Conservation (phyloP, 2,888 invertebrate genomes). For the Diarsia brunnea region DNA sequence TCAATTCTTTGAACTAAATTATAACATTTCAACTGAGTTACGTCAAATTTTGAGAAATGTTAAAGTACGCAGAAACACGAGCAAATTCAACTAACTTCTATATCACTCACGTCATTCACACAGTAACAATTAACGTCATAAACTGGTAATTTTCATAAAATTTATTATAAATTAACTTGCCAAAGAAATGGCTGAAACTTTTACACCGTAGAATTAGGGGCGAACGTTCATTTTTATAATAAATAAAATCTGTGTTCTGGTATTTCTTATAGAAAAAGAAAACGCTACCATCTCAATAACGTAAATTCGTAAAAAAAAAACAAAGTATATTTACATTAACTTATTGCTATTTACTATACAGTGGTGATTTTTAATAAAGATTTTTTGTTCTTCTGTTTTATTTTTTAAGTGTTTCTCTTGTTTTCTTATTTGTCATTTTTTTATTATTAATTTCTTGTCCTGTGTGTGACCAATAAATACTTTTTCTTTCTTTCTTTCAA, state of each 20-base stretch:
- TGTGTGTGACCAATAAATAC: too few species aligned
- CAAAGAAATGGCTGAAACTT: constrained; percentile 42
- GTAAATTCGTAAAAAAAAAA: not conserved
- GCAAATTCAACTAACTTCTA: constrained; percentile 3
- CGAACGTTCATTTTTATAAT: constrained; percentile 24
- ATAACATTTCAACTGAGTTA: not conserved
- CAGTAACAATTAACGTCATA: constrained; percentile 31
- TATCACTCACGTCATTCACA: constrained; percentile 27
- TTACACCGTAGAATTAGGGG: constrained; percentile 26
- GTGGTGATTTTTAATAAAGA: too few species aligned
- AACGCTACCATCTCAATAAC: not conserved
- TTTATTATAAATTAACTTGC: constrained; percentile 34
- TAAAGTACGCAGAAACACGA: constrained; percentile 10
- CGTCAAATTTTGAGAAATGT: not conserved
- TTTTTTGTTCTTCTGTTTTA: too few species aligned
- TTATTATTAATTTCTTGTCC: too few species aligned
- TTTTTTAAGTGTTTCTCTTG: too few species aligned
- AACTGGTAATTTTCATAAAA: constrained; percentile 31
- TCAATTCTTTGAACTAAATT: not conserved
- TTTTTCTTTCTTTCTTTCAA: too few species aligned
- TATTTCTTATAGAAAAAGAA: not conserved
- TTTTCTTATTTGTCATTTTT: too few species aligned
- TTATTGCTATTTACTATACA: not conserved
- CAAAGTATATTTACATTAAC: not conserved
- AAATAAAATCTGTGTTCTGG: not conserved